Evolutionary conservation across 1,140 invertebrate genomes (phyloP).

Genomic region (Orchestia grillus): DNA sequence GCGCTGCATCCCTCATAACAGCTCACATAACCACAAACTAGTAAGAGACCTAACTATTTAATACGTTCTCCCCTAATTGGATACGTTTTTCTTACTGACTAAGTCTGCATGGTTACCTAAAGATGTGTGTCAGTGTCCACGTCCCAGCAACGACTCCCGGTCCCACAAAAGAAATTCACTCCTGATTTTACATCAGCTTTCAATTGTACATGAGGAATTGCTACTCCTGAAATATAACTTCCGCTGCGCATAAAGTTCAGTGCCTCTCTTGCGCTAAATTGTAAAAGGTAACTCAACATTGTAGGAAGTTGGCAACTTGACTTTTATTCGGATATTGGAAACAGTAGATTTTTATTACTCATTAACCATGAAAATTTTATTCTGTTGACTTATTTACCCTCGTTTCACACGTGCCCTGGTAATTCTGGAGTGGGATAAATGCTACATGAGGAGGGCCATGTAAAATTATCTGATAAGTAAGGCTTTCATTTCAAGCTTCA

Average conservation of each 20-base stretch:
- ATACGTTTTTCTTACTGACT: conserved; percentile 32
- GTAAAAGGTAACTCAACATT: too few species aligned
- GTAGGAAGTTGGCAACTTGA: too few species aligned
- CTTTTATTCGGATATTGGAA: too few species aligned
- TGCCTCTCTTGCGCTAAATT: background rate
- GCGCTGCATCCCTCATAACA: background rate
- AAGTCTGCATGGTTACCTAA: conserved; percentile 45
- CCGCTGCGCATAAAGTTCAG: background rate
- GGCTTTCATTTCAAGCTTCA: too few species aligned
- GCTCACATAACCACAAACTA: conserved; percentile 46
- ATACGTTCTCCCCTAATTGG: conserved; percentile 17
- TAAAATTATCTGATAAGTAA: too few species aligned
- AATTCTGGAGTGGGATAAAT: too few species aligned
- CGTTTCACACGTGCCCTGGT: too few species aligned
- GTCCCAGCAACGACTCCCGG: background rate
- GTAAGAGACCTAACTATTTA: conserved; percentile 49
- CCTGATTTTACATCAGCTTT: background rate
- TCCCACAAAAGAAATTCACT: background rate
- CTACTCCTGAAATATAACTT: background rate
- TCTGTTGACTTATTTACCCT: too few species aligned
- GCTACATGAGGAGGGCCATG: too few species aligned
- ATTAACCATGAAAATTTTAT: too few species aligned
- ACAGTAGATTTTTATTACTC: too few species aligned
- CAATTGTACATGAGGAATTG: too few species aligned
- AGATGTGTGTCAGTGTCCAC: background rate